Evolutionary conservation across 2,888 invertebrate genomes (phyloP).

Genomic region (Alentia gelatinosa): DNA sequence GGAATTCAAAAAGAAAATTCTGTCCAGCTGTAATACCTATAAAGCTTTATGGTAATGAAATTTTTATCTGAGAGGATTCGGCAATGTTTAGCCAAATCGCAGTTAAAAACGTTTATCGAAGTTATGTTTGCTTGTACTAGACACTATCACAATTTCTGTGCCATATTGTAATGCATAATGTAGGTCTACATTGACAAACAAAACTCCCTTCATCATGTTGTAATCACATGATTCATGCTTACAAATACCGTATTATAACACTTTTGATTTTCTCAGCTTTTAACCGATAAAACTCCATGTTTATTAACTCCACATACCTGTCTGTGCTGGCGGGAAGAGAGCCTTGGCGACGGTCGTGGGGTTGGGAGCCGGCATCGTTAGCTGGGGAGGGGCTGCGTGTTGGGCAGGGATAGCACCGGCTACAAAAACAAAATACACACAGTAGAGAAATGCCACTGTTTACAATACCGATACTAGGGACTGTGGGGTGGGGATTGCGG

Average conservation of each 20-base stretch:
- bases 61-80: too few species aligned
- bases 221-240: not conserved
- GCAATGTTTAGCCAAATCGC: too few species aligned
- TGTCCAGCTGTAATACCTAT: too few species aligned
- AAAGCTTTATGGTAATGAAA: too few species aligned
- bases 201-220: not conserved
- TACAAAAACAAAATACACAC: too few species aligned
- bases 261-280: too few species aligned
- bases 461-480: too few species aligned
- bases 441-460: too few species aligned
- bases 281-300: not conserved
- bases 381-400: not conserved
- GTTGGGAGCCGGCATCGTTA: not conserved
- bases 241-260: not conserved
- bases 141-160: not conserved
- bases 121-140: too few species aligned
- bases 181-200: not conserved
- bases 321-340: not conserved
- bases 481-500: too few species aligned
- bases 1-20: too few species aligned
- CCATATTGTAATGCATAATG: not conserved
- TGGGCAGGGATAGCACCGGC: not conserved
- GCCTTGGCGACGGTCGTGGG: not conserved
- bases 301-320: not conserved
- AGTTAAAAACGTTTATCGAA: too few species aligned